Evolutionary conservation across 1,140 invertebrate species (phyloP).

Genomic region (Octopus sinensis): DNA sequence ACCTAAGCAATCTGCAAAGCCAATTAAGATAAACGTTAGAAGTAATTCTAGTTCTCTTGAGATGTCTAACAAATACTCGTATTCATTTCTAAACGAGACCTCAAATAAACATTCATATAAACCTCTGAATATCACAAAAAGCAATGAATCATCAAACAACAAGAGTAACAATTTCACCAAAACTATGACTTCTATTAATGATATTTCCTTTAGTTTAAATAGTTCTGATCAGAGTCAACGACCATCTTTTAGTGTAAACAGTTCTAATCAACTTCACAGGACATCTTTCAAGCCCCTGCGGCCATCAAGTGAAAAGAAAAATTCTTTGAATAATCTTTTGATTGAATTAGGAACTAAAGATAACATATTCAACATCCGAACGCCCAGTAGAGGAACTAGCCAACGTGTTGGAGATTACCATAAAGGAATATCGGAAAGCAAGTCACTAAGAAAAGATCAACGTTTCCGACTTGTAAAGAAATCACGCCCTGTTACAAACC

Average conservation of each 20-base stretch:
- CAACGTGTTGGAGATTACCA: not conserved
- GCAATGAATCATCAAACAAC: not conserved
- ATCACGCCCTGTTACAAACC: not conserved
- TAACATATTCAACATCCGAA: slow-evolving; percentile 1
- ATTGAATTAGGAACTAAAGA: slow-evolving; percentile 3
- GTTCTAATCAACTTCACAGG: not conserved
- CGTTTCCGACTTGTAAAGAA: not conserved
- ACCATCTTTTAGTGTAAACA: not conserved
- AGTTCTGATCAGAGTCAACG: not conserved
- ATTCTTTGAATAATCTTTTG: not conserved
- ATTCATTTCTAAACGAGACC: not conserved
- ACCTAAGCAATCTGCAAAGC: not conserved
- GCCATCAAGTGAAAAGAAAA: not conserved
- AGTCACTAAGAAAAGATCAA: not conserved
- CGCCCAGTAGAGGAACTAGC: not conserved
- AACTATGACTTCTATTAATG: too few species aligned
- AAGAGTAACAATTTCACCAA: not conserved
- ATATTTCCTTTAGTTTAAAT: not conserved
- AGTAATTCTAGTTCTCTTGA: too few species aligned
- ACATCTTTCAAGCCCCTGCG: not conserved
- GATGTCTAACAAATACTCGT: too few species aligned
- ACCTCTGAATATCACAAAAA: not conserved
- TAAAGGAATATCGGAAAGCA: not conserved
- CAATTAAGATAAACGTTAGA: not conserved
- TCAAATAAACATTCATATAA: not conserved